Percentiles rank a stretch among this genome's conserved stretches.
phyloP scores from a whole-genome alignment of 1,140 invertebrate species.

The Trichonephila clavata region DNA sequence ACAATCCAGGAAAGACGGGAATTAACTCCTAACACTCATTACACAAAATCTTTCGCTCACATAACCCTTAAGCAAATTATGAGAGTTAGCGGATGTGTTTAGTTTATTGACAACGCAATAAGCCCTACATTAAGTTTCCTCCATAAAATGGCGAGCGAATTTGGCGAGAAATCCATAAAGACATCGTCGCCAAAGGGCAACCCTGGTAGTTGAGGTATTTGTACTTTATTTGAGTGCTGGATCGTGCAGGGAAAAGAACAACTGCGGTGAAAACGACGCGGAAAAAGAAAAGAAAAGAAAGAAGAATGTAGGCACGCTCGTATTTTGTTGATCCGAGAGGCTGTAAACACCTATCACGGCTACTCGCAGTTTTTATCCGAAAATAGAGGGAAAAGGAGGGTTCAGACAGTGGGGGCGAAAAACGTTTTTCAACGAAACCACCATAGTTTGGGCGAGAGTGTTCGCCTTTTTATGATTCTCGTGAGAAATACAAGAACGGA shows the following conservation, averaged over 20 bases:
- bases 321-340: slow-evolving; percentile 71
- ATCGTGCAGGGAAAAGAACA: slow-evolving; percentile 60
- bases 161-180: slow-evolving; percentile 39
- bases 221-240: slow-evolving; percentile 71
- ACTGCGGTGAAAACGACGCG: slow-evolving; percentile 39
- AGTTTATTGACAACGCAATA: slow-evolving; percentile 66
- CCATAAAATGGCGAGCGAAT: slow-evolving; percentile 12
- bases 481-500: slow-evolving; percentile 49
- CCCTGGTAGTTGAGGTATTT: slow-evolving; percentile 65
- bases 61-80: slow-evolving; percentile 53
- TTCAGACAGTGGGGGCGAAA: background rate
- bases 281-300: slow-evolving; percentile 24
- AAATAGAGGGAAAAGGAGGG: slow-evolving; percentile 19
- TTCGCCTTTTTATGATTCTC: slow-evolving; percentile 71
- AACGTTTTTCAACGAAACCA: slow-evolving; percentile 59
- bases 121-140: slow-evolving; percentile 46
- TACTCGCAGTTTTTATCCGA: slow-evolving; percentile 50
- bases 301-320: slow-evolving; percentile 61
- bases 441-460: slow-evolving; percentile 57
- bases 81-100: slow-evolving; percentile 46
- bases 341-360: slow-evolving; percentile 72
- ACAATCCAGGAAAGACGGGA: background rate
- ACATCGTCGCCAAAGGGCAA: background rate
- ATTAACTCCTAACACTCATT: slow-evolving; percentile 37
- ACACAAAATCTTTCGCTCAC: background rate